Evolutionary conservation across 2,888 invertebrate species (phyloP).

Genomic region (Flexamia atlantica): DNA sequence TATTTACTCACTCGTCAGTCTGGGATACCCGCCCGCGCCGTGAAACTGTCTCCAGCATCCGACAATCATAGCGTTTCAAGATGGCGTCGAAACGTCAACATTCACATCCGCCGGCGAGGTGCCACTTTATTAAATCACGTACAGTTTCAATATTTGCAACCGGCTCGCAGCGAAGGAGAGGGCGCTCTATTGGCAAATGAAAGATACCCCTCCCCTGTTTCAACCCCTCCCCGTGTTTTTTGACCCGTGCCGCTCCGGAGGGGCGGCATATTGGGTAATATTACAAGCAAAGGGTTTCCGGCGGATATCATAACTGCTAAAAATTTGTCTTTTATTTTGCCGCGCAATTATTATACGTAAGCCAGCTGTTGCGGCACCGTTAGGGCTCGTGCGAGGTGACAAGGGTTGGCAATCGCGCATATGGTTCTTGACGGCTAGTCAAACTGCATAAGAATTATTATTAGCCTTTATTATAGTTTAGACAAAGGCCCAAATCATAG

Average conservation of each 20-base stretch:
- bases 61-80: conserved; percentile 50
- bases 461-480: too few species aligned
- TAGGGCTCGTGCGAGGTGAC: conserved; percentile 22
- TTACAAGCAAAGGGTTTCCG: conserved; percentile 57
- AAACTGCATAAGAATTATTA: too few species aligned
- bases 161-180: neutral
- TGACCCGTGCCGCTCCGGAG: conserved; percentile 37
- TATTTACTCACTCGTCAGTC: neutral
- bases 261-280: conserved; percentile 56
- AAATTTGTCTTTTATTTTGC: conserved; percentile 42
- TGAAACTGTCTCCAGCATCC: conserved; percentile 39
- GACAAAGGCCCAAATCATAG: too few species aligned
- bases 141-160: conserved; percentile 56
- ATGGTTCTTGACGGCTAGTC: neutral
- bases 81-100: conserved; percentile 44
- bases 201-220: neutral
- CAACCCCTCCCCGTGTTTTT: conserved; percentile 4
- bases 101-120: conserved; percentile 41
- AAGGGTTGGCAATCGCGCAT: conserved; percentile 1
- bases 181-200: conserved; percentile 53
- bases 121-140: conserved; percentile 49
- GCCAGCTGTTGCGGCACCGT: conserved; percentile 34
- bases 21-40: neutral
- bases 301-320: conserved; percentile 57
- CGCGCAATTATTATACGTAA: conserved; percentile 36